A percentile compares a stretch with the other conserved stretches of the same genome.
phyloP scores from a whole-genome alignment of 2,888 invertebrate species.

The Hydrotaea diabolus region DNA sequence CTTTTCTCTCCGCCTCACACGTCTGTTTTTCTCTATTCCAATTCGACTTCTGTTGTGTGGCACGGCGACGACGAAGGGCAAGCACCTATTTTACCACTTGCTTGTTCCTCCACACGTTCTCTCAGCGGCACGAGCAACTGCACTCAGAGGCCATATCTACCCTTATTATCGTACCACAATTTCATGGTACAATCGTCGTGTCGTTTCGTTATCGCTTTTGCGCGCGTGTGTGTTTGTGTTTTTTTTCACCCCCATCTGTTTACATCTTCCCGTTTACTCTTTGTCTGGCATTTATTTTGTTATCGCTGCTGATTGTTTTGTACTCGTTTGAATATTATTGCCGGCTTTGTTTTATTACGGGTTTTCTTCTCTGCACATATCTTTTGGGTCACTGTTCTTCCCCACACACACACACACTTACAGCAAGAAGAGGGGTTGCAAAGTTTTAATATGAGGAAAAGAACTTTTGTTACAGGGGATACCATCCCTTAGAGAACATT shows the following conservation, averaged over 20 bases:
- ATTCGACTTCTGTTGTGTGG: conserved; percentile 71
- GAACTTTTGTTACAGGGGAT: conserved; percentile 41
- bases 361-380: not conserved
- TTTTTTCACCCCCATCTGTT: conserved; percentile 61
- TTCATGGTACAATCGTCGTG: conserved; percentile 55
- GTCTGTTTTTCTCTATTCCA: conserved; percentile 72
- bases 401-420: conserved; percentile 23
- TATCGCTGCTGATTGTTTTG: not conserved
- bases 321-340: conserved; percentile 18
- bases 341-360: conserved; percentile 41
- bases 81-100: conserved; percentile 60
- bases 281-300: conserved; percentile 25
- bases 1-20: conserved; percentile 20
- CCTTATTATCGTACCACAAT: conserved; percentile 56
- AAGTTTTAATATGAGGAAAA: not conserved
- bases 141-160: conserved; percentile 37
- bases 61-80: conserved; percentile 49
- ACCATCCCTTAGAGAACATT: conserved; percentile 46
- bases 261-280: conserved; percentile 23
- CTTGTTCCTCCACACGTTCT: conserved; percentile 2
- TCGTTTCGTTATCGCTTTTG: not conserved
- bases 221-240: not conserved
- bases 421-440: not conserved
- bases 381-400: conserved; percentile 37
- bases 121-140: not conserved